These are phyloP conservation scores for Apocrypta bakeri DNA, from an alignment of 1,140 invertebrate species.

Conservation along the genomic window DNA sequence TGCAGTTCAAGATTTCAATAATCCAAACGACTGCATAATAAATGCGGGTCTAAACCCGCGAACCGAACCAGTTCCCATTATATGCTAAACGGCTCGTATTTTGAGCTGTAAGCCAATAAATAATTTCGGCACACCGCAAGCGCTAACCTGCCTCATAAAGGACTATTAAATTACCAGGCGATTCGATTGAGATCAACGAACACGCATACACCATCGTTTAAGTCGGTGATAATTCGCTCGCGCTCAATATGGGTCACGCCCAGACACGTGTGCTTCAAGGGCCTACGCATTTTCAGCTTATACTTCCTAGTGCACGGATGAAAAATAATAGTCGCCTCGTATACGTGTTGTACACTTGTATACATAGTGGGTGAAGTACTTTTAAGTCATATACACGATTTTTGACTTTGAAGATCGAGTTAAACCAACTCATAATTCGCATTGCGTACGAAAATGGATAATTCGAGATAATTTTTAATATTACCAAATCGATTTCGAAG, in stretches of 20 bases:
- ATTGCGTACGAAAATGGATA: no score
- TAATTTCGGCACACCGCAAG: slow-evolving; percentile 19
- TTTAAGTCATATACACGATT: no score
- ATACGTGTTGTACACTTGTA: no score
- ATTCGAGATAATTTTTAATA: background rate
- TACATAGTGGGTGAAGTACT: no score
- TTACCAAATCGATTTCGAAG: background rate
- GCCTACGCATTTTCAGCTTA: background rate
- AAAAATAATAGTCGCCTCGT: background rate
- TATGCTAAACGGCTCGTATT: slow-evolving; percentile 31
- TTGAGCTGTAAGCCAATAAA: background rate
- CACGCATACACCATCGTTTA: background rate
- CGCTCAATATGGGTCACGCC: slow-evolving; percentile 24
- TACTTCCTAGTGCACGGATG: background rate
- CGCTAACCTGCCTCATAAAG: background rate
- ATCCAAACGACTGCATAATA: slow-evolving; percentile 5
- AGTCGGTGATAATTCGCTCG: slow-evolving; percentile 8
- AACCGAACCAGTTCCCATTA: background rate
- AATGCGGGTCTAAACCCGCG: no score
- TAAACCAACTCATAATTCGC: no score
- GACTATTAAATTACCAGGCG: background rate
- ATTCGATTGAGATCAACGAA: background rate
- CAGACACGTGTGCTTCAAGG: background rate
- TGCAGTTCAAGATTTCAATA: background rate
- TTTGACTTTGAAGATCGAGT: no score